A percentile compares a stretch with the other conserved stretches of the same genome.
These are phyloP conservation scores for Hypotaenidia philippensis DNA, from an alignment of 2,797 vertebrate genomes.

Conservation along the genomic window DNA sequence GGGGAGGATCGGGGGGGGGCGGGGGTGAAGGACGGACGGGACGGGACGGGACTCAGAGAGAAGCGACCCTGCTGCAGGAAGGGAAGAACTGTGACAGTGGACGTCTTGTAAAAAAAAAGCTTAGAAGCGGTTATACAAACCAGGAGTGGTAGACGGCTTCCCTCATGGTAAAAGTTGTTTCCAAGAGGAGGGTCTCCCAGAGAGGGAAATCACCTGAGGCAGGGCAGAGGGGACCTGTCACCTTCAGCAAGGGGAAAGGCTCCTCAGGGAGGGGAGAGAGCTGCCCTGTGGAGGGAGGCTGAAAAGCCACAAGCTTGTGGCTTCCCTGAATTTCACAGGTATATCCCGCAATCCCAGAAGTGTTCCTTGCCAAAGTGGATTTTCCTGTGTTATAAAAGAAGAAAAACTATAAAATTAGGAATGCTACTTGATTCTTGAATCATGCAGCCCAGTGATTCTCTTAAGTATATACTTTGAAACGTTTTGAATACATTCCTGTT, in stretches of 20 bases:
- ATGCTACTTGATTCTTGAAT: neutral
- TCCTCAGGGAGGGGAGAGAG: neutral
- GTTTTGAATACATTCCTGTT: neutral
- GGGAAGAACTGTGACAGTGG: fast-evolving
- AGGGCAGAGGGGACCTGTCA: neutral
- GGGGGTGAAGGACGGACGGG: too few relatives aligned
- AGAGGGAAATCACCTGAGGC: neutral
- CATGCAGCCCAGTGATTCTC: neutral
- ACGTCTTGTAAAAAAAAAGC: neutral
- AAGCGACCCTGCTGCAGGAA: neutral
- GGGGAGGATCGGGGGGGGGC: too few relatives aligned
- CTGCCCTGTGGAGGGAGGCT: neutral
- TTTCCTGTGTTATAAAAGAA: neutral
- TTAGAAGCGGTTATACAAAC: neutral
- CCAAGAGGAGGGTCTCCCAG: neutral
- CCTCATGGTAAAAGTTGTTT: neutral
- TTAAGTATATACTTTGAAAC: neutral
- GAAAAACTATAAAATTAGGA: neutral
- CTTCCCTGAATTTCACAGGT: neutral
- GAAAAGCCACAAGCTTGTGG: neutral
- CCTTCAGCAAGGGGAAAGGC: neutral
- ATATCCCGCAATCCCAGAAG: fast-evolving
- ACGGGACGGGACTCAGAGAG: too few relatives aligned
- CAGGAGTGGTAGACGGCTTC: neutral
- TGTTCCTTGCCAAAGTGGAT: neutral